Evolutionary conservation across 2,797 vertebrate genomes (phyloP).

Genomic region (Chromis chromis): DNA sequence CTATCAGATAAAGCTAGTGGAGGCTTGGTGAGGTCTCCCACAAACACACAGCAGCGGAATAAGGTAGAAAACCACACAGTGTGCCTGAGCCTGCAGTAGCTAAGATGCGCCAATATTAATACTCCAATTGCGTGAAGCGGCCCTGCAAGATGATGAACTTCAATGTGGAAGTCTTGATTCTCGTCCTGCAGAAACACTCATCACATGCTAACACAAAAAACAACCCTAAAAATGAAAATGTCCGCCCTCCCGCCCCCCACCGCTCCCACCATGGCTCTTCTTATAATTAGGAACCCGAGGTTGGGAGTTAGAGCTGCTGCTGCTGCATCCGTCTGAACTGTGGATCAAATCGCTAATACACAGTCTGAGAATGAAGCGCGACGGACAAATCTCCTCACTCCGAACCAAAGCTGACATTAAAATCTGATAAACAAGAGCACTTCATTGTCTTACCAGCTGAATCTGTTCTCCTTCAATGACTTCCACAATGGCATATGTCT

Average conservation of each 20-base stretch:
- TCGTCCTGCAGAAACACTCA: conserved; percentile 8
- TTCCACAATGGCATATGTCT: conserved; percentile 88
- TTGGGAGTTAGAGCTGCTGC: conserved; percentile 68
- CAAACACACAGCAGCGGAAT: conserved; percentile 3
- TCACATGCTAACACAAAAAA: conserved; percentile 9
- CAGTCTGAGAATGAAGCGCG: conserved; percentile 5
- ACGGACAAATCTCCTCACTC: neutral
- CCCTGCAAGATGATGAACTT: conserved; percentile 1
- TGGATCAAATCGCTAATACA: conserved; percentile 14
- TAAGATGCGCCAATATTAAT: conserved; percentile 2
- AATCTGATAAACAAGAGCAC: conserved; percentile 11
- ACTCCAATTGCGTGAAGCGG: neutral
- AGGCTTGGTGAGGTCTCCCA: conserved; percentile 9
- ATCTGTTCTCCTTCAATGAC: conserved; percentile 88
- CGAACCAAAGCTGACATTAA: conserved; percentile 19
- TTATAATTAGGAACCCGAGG: conserved; percentile 71
- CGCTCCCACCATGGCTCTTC: conserved; percentile 41
- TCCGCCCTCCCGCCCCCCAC: conserved; percentile 2
- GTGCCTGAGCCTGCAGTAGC: conserved; percentile 19
- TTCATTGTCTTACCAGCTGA: conserved; percentile 84
- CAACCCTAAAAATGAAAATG: neutral
- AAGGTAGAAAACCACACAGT: conserved; percentile 25
- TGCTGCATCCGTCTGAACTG: conserved; percentile 25
- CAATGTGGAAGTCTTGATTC: conserved; percentile 3
- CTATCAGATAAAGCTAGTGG: conserved; percentile 38